These are phyloP conservation scores for Atherinomorus stipes DNA, from an alignment of 2,113 vertebrate species.

Conservation along the genomic window DNA sequence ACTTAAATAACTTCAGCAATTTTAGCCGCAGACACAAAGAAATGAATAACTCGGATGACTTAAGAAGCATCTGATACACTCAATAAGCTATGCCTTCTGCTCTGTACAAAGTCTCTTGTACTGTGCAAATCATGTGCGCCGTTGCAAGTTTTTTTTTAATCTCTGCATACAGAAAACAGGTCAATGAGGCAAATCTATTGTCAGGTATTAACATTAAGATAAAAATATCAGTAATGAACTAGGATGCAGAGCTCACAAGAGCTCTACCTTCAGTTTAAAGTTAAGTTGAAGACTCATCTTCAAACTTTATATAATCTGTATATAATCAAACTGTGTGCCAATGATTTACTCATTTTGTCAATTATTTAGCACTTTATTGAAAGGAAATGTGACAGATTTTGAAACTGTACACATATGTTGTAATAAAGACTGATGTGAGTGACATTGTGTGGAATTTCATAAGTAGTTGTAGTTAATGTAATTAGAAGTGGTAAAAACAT, in stretches of 20 bases:
- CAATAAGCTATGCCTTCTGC: neutral
- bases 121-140: slow-evolving; percentile 12
- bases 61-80: slow-evolving; percentile 4
- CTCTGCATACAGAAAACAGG: neutral
- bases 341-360: slow-evolving; percentile 19
- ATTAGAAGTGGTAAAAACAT: neutral
- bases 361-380: slow-evolving; percentile 58
- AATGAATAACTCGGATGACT: neutral
- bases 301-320: neutral
- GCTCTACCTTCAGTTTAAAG: neutral
- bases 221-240: neutral
- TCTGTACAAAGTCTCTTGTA: slow-evolving; percentile 37
- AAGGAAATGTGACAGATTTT: slow-evolving; percentile 3
- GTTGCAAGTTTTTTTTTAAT: neutral
- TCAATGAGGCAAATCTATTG: neutral
- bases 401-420: slow-evolving; percentile 28
- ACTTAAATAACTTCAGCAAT: neutral
- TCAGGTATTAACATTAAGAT: neutral
- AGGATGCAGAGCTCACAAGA: neutral
- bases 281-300: neutral
- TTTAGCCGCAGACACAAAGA: neutral
- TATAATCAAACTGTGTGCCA: slow-evolving; percentile 46
- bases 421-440: slow-evolving; percentile 44
- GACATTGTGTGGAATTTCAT: neutral
- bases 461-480: neutral